Evolutionary conservation across 2,797 vertebrate species (phyloP).

Genomic region (Pantherophis alleghaniensis): DNA sequence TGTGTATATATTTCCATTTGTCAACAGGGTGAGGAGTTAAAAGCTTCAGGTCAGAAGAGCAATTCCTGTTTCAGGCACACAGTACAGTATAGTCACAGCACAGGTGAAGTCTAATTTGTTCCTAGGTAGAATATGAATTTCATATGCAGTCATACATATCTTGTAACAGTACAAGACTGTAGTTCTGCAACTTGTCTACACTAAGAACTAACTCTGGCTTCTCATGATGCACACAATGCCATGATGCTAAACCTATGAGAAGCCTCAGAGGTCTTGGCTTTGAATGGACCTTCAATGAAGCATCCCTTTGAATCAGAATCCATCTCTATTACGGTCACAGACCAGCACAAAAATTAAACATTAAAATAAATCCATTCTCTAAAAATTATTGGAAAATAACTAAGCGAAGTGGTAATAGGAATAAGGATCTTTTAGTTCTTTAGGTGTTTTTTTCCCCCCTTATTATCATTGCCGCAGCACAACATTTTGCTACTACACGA

Average conservation of each 20-base stretch:
- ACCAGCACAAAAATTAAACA: too few relatives aligned
- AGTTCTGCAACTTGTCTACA: neutral
- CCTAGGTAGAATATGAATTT: neutral
- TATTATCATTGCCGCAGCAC: neutral
- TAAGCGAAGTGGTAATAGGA: neutral
- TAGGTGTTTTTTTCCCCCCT: neutral
- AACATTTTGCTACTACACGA: neutral
- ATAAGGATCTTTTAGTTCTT: neutral
- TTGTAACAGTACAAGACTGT: neutral
- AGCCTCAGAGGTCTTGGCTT: neutral
- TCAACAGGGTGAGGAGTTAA: neutral
- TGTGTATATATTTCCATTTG: neutral
- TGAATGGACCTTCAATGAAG: neutral
- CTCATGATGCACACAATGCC: neutral
- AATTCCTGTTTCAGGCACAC: neutral
- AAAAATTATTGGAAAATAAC: neutral
- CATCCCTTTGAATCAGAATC: neutral
- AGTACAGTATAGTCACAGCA: neutral
- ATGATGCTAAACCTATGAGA: neutral
- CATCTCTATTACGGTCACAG: too few relatives aligned
- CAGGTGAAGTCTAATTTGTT: neutral
- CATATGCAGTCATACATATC: too few relatives aligned
- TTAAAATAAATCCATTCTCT: neutral
- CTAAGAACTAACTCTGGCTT: neutral
- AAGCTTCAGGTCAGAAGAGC: neutral